These are phyloP conservation scores for Tringa solitaria DNA, from an alignment of 2,113 vertebrate genomes.

Conservation along the genomic window DNA sequence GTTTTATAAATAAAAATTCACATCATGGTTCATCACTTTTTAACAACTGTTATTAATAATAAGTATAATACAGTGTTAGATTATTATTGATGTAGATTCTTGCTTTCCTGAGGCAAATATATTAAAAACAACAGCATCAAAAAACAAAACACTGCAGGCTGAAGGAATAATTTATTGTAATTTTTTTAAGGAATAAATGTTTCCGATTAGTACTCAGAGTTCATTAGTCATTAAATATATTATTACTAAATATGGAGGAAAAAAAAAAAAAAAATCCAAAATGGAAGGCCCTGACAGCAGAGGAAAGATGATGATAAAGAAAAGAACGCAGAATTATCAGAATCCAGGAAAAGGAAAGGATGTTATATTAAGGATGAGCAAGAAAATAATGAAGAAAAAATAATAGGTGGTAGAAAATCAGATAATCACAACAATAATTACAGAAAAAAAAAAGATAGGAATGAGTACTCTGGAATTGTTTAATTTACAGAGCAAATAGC, in stretches of 20 bases:
- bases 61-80: background rate
- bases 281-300: background rate
- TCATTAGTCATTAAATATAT: background rate
- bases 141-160: background rate
- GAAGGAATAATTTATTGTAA: background rate
- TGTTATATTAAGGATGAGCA: background rate
- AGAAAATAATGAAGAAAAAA: background rate
- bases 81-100: slow-evolving; percentile 54
- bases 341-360: background rate
- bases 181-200: background rate
- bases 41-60: slow-evolving; percentile 66
- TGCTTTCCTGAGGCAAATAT: slow-evolving; percentile 12
- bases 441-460: background rate
- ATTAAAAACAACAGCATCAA: slow-evolving; percentile 1
- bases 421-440: background rate
- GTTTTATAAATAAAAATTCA: slow-evolving; percentile 46
- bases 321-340: background rate
- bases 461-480: background rate
- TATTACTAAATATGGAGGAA: background rate
- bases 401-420: background rate
- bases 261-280: background rate
- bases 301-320: background rate
- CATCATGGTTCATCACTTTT: slow-evolving; percentile 55
- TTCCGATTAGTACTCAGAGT: background rate
- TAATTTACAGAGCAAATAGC: background rate